Evolutionary conservation across 2,888 invertebrate genomes (phyloP), one percentile per base, ranked within the genome.

Genomic region (Stratiomys singularior): DNA sequence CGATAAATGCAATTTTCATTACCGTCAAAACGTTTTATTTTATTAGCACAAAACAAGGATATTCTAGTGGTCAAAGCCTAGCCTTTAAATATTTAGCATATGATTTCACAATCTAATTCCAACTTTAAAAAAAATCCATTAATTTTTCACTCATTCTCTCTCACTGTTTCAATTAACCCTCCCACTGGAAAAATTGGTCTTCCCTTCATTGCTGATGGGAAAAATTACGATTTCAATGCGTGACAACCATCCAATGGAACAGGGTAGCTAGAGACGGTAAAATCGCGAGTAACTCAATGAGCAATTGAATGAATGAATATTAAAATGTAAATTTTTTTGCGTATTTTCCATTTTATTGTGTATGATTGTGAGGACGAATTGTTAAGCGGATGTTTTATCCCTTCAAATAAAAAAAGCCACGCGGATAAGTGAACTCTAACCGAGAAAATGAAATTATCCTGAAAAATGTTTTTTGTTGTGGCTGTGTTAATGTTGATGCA

Each of bases 341-440:
- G 9, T 44, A 74, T 60, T 74, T 74, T 9, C 37, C 37, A 37
- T 5, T 71, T 69, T n/a, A n/a, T 60, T 78, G 44, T 67, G 30
- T 52, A 72, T 78, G 78, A 78, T 72, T 77, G 18, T 76, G 71
- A 27, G 69, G 44, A 13, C n/a, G 67, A 66, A 76, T 63, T 76
- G 76, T 78, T 67, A 46, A 47, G 76, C 27, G 63, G 3, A n/a
- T n/a, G n/a, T 47, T 23, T 37, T 44, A 37, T 37, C 30, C 37
- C 44, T 9, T n/a, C 72, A 3, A 30, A 27, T n/a, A 25, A 46
- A 37, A 67, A 37, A 67, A 44, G 3, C 44, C 23, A 30, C n/a
- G n/a, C n/a, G n/a, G n/a, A 72, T 58, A 72, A 52, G 21, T 52
- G 30, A 56, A 72, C 58, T 56, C 30, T 30, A 27, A 30, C 56